phyloP scores from a whole-genome alignment of 35 echinoderm and acorn worm genomes.

The Diadema setosum region DNA sequence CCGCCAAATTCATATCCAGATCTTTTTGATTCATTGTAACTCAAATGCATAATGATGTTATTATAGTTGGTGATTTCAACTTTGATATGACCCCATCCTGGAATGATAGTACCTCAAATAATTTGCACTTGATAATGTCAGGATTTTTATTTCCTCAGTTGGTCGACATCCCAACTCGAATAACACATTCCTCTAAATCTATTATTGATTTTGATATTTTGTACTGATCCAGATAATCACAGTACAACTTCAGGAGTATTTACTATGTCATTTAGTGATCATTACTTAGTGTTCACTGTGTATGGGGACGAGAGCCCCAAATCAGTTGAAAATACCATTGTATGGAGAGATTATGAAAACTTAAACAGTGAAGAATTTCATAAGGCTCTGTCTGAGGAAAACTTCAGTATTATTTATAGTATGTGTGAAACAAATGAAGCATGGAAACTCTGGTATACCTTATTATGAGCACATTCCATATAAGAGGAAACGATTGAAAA shows the following conservation, averaged over 20 bases:
- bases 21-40: too few species aligned
- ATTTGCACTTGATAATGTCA: too few species aligned
- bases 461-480: background rate
- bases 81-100: too few species aligned
- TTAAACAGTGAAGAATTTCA: background rate
- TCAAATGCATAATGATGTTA: too few species aligned
- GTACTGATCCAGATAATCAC: background rate
- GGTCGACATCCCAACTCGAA: background rate
- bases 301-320: background rate
- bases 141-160: too few species aligned
- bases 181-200: background rate
- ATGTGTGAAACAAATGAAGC: background rate
- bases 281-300: background rate
- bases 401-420: background rate
- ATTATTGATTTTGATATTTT: background rate
- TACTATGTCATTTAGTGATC: background rate
- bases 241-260: background rate
- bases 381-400: background rate
- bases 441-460: background rate
- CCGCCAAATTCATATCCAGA: too few species aligned
- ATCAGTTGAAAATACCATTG: background rate
- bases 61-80: too few species aligned
- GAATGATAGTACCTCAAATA: too few species aligned
- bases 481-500: background rate
- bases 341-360: background rate